Evolutionary conservation across 2,113 vertebrate genomes (phyloP).

Genomic region (Ciconia stormi): DNA sequence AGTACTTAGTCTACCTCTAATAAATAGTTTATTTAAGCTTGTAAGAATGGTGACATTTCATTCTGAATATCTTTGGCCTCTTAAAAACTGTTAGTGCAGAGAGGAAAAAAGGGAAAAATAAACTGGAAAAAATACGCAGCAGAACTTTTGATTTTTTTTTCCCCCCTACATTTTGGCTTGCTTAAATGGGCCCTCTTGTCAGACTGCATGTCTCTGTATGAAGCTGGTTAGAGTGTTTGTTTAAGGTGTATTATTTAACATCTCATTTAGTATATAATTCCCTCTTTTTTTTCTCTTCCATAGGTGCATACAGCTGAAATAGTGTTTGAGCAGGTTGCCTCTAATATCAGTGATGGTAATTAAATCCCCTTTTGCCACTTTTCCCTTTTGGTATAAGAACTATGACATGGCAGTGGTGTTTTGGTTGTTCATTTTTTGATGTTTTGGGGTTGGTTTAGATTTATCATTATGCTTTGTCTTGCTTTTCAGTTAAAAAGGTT

Average conservation of each 20-base stretch:
- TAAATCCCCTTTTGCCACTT: neutral
- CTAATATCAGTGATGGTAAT: neutral
- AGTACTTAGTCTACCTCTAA: slow-evolving; percentile 24
- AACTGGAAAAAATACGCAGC: neutral
- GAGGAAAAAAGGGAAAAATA: slow-evolving; percentile 5
- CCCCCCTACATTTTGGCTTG: neutral
- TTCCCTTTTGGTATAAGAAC: neutral
- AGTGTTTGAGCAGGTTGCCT: neutral
- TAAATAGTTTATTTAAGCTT: slow-evolving; percentile 55
- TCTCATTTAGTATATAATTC: neutral
- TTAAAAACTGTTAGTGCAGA: neutral
- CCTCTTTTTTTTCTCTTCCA: neutral
- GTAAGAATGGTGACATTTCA: slow-evolving; percentile 47
- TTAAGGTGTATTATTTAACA: neutral
- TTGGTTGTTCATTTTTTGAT: neutral
- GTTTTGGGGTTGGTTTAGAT: neutral
- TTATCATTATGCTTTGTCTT: neutral
- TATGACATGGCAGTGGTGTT: neutral
- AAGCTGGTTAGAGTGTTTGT: neutral
- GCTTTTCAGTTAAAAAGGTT: neutral
- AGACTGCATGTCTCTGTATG: neutral
- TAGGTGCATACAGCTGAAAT: neutral
- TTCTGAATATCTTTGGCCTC: slow-evolving; percentile 14
- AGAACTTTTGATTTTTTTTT: neutral
- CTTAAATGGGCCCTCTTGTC: neutral